Percentiles rank a stretch among this genome's conserved stretches.
phyloP scores from a whole-genome alignment of 1,140 invertebrate genomes.

The Penaeus indicus region DNA sequence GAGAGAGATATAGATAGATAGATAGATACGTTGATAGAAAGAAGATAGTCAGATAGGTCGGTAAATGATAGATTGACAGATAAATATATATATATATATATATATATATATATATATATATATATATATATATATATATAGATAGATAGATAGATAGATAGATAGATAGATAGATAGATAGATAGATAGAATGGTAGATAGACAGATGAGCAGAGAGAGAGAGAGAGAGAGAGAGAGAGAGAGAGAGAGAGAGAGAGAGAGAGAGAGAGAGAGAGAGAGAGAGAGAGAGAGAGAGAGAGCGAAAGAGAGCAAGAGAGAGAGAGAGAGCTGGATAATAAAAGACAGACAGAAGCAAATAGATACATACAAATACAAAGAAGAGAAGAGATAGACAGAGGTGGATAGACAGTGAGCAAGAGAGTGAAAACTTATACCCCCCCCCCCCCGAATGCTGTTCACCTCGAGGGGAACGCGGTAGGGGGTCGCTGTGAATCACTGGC shows the following conservation, averaged over 20 bases:
- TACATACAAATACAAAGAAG: neutral
- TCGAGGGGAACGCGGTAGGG: no score
- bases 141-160: neutral
- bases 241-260: neutral
- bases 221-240: slow-evolving; percentile 20
- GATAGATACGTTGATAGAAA: no score
- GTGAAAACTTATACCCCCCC: no score
- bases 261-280: slow-evolving; percentile 10
- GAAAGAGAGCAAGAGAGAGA: neutral
- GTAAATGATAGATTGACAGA: neutral
- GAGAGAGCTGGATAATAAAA: neutral
- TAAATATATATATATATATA: slow-evolving; percentile 34
- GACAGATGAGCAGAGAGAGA: slow-evolving; percentile 6
- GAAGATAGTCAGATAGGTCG: no score
- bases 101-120: slow-evolving; percentile 23
- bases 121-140: slow-evolving; percentile 25
- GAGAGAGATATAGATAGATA: no score
- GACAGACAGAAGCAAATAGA: slow-evolving; percentile 1
- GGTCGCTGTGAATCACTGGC: no score
- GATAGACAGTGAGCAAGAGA: neutral
- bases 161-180: slow-evolving; percentile 6
- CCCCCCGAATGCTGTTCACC: no score
- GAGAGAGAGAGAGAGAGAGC: neutral
- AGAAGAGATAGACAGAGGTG: slow-evolving; percentile 11
- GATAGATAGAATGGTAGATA: neutral